Evolutionary conservation across 2,113 vertebrate genomes (phyloP).

Genomic region (Megalops atlanticus): DNA sequence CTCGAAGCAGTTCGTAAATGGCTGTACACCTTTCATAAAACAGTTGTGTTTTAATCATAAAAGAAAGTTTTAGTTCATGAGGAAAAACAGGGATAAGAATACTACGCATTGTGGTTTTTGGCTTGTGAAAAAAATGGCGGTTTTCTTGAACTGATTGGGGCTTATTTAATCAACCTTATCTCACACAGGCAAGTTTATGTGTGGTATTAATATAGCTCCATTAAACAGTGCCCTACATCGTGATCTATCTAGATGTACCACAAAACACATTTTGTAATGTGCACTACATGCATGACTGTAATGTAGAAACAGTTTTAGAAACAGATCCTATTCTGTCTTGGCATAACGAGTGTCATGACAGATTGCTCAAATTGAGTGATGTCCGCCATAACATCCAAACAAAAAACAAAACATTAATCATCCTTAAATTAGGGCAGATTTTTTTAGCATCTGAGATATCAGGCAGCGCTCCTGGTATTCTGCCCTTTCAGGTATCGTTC

Average conservation of each 20-base stretch:
- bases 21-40: too few relatives aligned
- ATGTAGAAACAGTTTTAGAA: background rate
- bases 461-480: background rate
- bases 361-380: background rate
- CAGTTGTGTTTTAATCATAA: too few relatives aligned
- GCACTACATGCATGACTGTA: too few relatives aligned
- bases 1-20: too few relatives aligned
- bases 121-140: background rate
- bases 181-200: background rate
- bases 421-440: background rate
- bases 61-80: background rate
- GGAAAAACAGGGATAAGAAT: background rate
- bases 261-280: background rate
- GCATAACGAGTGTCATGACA: too few relatives aligned
- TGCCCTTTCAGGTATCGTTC: background rate
- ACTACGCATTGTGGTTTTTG: background rate
- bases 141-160: background rate
- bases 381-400: background rate
- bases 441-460: background rate
- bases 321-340: background rate
- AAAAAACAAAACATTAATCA: background rate
- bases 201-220: background rate
- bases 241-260: background rate
- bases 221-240: too few relatives aligned
- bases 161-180: too few relatives aligned